Conservation (phyloP, 2,113 vertebrate species). For the Chloroceryle aenea region DNA sequence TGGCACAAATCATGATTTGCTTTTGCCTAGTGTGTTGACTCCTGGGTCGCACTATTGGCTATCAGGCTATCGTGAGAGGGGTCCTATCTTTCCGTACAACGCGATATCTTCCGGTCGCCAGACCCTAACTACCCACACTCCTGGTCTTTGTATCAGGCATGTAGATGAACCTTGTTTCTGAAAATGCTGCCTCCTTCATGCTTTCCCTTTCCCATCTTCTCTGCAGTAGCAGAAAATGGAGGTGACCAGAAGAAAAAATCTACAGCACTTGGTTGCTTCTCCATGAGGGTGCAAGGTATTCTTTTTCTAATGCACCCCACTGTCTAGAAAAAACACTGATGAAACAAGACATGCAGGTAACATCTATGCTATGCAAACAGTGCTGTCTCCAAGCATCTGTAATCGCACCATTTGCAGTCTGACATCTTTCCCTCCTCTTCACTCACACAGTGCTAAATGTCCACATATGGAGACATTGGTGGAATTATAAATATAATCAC, state of each 20-base stretch:
- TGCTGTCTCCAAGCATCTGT: not conserved
- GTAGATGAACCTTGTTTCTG: not conserved
- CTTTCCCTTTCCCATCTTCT: not conserved
- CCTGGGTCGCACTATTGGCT: too few species aligned
- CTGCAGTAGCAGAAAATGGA: not conserved
- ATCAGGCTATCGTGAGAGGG: too few species aligned
- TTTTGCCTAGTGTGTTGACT: not conserved
- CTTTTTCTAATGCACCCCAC: not conserved
- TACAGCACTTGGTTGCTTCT: not conserved
- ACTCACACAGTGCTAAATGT: not conserved
- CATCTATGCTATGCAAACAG: not conserved
- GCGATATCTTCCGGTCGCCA: too few species aligned
- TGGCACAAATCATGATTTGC: not conserved
- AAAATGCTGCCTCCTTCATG: not conserved
- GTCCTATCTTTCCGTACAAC: too few species aligned
- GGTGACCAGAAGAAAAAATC: not conserved
- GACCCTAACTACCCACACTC: too few species aligned
- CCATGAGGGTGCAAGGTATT: not conserved
- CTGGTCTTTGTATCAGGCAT: not conserved
- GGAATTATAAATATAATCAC: not conserved
- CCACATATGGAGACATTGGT: rapidly evolving
- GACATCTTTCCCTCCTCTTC: not conserved
- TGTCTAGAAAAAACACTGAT: not conserved
- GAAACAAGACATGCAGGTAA: not conserved
- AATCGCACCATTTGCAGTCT: not conserved